Base-by-base conservation (phyloP, 1,140 invertebrate genomes). In the Drosophila mauritiana region DNA sequence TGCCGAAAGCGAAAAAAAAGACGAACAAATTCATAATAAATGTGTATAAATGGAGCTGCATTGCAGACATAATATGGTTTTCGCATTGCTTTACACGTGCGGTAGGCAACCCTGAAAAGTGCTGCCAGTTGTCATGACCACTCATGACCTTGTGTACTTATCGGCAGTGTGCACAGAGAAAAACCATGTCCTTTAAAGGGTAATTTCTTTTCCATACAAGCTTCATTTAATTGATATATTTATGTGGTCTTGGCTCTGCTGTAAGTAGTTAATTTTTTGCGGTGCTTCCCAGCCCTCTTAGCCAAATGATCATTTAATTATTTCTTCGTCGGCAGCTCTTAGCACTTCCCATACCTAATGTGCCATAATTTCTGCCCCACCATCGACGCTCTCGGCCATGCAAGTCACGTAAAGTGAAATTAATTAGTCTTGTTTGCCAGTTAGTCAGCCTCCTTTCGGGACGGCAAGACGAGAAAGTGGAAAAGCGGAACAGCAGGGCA, bases 371-470 rank as follows among this genome's bases (percentile, higher is more conserved):
- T 49, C 31, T 37, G 22, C 13, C 25, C 25, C 63, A n/a, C 7
- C 61, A 22, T 68, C 34, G 37, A 27, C 7, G n/a, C 31, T 46
- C 48, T 78, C 64, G 55, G 39, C 53, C 73, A 85, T 85, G 82
- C 81, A 57, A 73, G 81, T 85, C 81, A 85, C 81, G 82, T 70
- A 85, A 67, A 54, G 46, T 27, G 52, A 85, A 85, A 85, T 85
- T 85, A 85, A 85, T 85, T 85, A 85, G 81, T 76, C 68, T 76
- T 73, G 82, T 70, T 73, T 85, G 73, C 67, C 77, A 62, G 81
- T 85, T 80, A 85, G 75, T 57, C 69, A 56, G 74, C 59, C 54
- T 49, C 68, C 34, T n/a, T 42, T 20, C 62, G 12, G 45, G 45
- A n/a, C 20, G 36, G 36, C 3, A 13, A n/a, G 17, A 4, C 15